Base-by-base conservation (phyloP, 92 coral and sea anemone genomes). In the Hydrozoanthus gracilis region DNA sequence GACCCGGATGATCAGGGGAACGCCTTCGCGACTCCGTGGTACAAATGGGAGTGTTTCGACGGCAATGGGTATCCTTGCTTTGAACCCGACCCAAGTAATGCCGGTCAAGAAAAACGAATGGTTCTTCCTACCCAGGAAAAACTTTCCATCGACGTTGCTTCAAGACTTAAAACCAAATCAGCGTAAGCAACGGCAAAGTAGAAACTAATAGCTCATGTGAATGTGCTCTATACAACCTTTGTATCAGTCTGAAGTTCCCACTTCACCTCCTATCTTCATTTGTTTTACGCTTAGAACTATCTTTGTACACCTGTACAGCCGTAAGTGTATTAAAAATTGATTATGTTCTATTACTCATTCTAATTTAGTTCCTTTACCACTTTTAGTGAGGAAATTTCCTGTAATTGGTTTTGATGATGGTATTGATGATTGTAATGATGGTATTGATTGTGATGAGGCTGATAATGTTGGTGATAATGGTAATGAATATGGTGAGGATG, bases 1-100 rank as follows among this genome's bases (percentile, higher is more conserved):
- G 96, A 93, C 55, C 96, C 94, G 20, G 96, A 93, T 83, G 85
- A 80, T 46, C 45, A 45, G 10, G 2, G 45, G 8, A 68, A 84
- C 6, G n/a, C 88, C 7, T 68, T 62, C 11, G 88, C 69, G 11
- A 71, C 86, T 1, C 62, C 82, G 4, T 91, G 88, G 91, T 89
- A 87, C 67, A 64, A 76, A 6, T 93, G 96, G 96, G 86, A 73
- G 60, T 93, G 96, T 66, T 85, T 77, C 62, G 87, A 91, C 20
- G 12, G 44, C 0, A 39, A 51, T 12, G 88, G 75, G 9, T 5
- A 46, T 35, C 94, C 96, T 4, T 93, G 96, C 55, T 89, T 87
- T 58, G 90, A 72, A 20, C 90, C 94, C 2, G 92, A 84, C 62
- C 92, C 92, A 3, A 7, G 8, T 6, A 79, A 87, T 9, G 16